Evolutionary conservation across 2,113 vertebrate species (phyloP).

Genomic region (Centropristis striata): DNA sequence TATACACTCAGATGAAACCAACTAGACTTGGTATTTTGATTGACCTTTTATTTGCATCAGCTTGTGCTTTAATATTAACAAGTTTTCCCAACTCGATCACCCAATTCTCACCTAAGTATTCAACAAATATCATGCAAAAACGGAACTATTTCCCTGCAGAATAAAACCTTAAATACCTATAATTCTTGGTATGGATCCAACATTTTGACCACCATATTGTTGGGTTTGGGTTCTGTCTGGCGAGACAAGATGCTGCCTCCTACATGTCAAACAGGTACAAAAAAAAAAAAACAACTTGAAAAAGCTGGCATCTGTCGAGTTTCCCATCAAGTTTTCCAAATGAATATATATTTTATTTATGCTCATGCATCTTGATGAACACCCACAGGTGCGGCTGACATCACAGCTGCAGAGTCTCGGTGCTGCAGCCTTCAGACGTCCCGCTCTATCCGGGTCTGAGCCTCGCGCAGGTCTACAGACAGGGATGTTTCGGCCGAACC

Average conservation of each 20-base stretch:
- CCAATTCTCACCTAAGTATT: background rate
- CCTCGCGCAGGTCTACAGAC: slow-evolving; percentile 20
- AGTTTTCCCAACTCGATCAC: background rate
- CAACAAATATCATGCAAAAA: slow-evolving; percentile 3
- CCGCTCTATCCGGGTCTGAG: background rate
- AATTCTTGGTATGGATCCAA: background rate
- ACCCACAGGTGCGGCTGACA: background rate
- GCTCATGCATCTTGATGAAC: slow-evolving; percentile 16
- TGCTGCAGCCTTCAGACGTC: background rate
- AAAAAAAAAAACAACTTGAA: background rate
- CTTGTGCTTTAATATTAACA: background rate
- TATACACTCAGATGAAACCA: background rate
- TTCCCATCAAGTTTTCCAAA: background rate
- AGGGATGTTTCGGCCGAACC: background rate
- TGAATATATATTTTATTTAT: background rate
- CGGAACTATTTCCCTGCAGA: too few species aligned
- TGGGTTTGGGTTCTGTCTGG: too few species aligned
- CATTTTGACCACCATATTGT: background rate
- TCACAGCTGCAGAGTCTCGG: background rate
- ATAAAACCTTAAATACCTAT: background rate
- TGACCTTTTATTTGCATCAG: slow-evolving; percentile 18
- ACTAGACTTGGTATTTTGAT: background rate
- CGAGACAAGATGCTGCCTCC: too few species aligned
- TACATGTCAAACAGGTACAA: background rate
- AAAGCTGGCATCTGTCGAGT: background rate